These are phyloP conservation scores for Acrobasis consociella DNA, from an alignment of 2,888 invertebrate genomes.

Conservation along the genomic window DNA sequence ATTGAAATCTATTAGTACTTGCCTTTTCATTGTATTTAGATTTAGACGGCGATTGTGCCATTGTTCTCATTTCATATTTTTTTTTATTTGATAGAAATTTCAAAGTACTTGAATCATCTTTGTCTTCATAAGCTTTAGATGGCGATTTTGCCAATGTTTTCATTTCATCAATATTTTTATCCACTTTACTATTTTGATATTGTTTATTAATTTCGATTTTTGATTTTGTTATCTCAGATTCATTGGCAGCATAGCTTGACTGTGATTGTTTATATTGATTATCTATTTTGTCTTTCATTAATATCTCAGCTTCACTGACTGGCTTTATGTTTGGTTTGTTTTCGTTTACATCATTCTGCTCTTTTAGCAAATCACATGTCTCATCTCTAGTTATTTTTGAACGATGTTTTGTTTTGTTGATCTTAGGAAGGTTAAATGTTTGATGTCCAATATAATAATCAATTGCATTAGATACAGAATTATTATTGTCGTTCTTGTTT, in stretches of 20 bases:
- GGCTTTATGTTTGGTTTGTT: not conserved
- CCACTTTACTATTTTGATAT: not conserved
- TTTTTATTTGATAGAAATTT: too few relatives aligned
- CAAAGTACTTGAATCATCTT: too few relatives aligned
- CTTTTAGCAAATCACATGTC: not conserved
- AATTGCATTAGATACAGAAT: conserved; percentile 2
- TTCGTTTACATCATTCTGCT: not conserved
- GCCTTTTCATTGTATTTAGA: not conserved
- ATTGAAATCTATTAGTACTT: not conserved
- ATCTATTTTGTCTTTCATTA: not conserved
- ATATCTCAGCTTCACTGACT: not conserved
- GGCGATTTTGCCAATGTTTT: too few relatives aligned
- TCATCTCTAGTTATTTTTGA: not conserved
- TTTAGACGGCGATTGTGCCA: too few relatives aligned
- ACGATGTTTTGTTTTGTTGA: not conserved
- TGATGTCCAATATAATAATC: conserved; percentile 26
- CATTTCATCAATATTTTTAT: not conserved
- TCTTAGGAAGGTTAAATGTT: not conserved
- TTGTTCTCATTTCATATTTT: too few relatives aligned
- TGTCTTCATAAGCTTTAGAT: too few relatives aligned
- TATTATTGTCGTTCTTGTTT: conserved; percentile 43
- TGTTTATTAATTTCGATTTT: not conserved
- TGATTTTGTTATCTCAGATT: not conserved
- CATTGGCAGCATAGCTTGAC: not conserved
- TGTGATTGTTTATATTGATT: not conserved